phyloP scores from a whole-genome alignment of 2,797 vertebrate species.

The Ceryle rudis region DNA sequence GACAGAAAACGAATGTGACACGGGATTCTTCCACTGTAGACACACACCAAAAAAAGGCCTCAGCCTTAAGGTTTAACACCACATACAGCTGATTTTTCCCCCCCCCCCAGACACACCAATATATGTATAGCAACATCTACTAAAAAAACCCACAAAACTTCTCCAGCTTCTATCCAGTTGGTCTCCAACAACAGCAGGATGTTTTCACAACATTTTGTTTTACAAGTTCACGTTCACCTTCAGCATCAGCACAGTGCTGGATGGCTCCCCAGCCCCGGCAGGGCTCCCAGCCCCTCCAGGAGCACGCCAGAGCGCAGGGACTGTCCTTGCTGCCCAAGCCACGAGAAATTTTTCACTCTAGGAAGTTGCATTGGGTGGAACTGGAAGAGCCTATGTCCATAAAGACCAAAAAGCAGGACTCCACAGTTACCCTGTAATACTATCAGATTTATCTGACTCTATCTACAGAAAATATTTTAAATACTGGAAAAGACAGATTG shows the following conservation, averaged over 20 bases:
- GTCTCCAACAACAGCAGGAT: background rate
- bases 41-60: background rate
- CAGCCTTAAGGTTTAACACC: slow-evolving; percentile 1
- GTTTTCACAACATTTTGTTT: background rate
- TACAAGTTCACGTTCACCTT: background rate
- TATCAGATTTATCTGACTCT: background rate
- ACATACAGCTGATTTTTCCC: fast-evolving
- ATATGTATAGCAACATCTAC: background rate
- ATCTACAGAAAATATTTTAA: background rate
- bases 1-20: background rate
- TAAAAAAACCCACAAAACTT: background rate
- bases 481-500: background rate
- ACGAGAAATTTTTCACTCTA: background rate
- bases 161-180: background rate
- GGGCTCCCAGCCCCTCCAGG: background rate
- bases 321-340: background rate
- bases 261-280: too few species aligned
- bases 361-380: background rate
- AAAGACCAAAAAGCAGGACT: background rate
- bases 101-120: background rate
- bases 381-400: background rate
- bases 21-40: background rate
- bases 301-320: background rate
- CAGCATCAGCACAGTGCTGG: background rate
- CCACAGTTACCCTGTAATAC: background rate